Evolutionary conservation across 2,888 invertebrate species (phyloP).

Genomic region (Neoscelio sp.): DNA sequence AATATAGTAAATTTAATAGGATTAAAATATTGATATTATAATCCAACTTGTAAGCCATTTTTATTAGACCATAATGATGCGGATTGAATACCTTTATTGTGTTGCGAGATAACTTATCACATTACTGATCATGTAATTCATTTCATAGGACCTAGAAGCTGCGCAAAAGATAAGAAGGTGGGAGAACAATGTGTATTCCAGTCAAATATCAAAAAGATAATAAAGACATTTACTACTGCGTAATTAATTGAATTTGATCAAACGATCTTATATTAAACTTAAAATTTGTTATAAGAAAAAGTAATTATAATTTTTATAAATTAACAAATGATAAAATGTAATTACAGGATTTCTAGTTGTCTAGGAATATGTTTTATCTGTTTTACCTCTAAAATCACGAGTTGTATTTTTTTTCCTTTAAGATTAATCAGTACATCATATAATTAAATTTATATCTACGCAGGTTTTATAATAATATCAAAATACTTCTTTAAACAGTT

Average conservation of each 20-base stretch:
- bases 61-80: constrained; percentile 14
- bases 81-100: constrained; percentile 22
- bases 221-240: not conserved
- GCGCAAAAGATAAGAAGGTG: constrained; percentile 40
- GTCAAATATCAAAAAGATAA: constrained; percentile 13
- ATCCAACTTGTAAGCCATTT: constrained; percentile 14
- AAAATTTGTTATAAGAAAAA: too few species aligned
- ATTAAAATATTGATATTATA: constrained; percentile 11
- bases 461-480: too few species aligned
- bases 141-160: constrained; percentile 19
- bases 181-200: constrained; percentile 21
- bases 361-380: too few species aligned
- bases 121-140: constrained; percentile 45
- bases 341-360: too few species aligned
- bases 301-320: too few species aligned
- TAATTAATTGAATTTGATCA: constrained; percentile 20
- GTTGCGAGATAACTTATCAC: constrained; percentile 44
- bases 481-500: too few species aligned
- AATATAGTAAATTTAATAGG: constrained; percentile 9
- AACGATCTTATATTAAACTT: not conserved
- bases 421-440: too few species aligned
- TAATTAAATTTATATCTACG: too few species aligned
- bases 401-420: too few species aligned
- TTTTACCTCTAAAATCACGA: too few species aligned
- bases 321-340: not conserved